phyloP scores from a whole-genome alignment of 1,140 invertebrate genomes.

The Mizuhopecten yessoensis region DNA sequence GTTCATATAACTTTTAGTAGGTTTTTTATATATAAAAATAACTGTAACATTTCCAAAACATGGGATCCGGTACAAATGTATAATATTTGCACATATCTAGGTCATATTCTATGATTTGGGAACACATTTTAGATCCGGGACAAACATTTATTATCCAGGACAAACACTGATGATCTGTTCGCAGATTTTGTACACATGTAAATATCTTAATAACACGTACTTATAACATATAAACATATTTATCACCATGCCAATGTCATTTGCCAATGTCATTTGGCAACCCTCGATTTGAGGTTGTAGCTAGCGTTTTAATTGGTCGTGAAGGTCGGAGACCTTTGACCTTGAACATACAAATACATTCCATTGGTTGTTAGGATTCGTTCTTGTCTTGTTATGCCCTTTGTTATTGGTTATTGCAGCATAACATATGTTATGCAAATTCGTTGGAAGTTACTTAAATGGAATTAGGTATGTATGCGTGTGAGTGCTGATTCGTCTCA shows the following conservation, averaged over 20 bases:
- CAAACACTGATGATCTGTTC: too few relatives aligned
- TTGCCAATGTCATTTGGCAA: background rate
- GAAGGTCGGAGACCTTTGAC: conserved; percentile 8
- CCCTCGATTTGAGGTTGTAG: conserved; percentile 13
- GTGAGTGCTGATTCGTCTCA: background rate
- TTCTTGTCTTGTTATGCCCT: background rate
- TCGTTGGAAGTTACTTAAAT: too few relatives aligned
- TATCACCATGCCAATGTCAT: background rate
- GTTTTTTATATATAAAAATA: too few relatives aligned
- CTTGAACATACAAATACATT: conserved; percentile 7
- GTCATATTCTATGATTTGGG: too few relatives aligned
- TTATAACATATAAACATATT: background rate
- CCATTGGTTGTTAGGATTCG: background rate
- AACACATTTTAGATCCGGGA: too few relatives aligned
- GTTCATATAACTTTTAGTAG: too few relatives aligned
- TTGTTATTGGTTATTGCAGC: background rate
- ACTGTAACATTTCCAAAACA: too few relatives aligned
- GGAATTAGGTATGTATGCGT: background rate
- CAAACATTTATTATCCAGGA: background rate
- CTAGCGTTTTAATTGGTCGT: background rate
- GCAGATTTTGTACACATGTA: too few relatives aligned
- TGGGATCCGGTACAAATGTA: too few relatives aligned
- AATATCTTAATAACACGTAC: background rate
- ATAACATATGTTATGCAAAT: background rate
- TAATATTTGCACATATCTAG: too few relatives aligned